phyloP scores from a whole-genome alignment of 2,888 invertebrate species.

The Cheiracanthium punctorium region DNA sequence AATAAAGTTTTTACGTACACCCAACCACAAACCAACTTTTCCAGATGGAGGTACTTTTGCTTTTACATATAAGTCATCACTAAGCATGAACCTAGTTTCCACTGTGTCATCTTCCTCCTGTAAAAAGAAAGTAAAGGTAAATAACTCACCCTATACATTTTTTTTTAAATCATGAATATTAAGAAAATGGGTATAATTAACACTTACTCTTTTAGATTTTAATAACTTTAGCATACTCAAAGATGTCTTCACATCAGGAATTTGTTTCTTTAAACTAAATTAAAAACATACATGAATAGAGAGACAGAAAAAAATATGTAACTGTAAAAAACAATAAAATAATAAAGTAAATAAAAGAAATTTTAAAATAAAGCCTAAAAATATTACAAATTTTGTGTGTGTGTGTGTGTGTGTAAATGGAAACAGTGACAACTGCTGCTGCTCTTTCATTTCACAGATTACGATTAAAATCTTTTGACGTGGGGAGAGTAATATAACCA shows the following conservation, averaged over 20 bases:
- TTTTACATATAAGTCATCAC: conserved; percentile 92
- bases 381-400: too few species aligned
- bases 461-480: too few species aligned
- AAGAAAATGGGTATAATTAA: background rate
- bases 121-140: background rate
- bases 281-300: background rate
- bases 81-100: conserved; percentile 92
- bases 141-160: background rate
- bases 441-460: too few species aligned
- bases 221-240: conserved; percentile 93
- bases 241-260: conserved; percentile 94
- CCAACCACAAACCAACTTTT: conserved; percentile 84
- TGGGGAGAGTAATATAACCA: too few species aligned
- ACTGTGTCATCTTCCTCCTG: conserved; percentile 81
- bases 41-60: conserved; percentile 92
- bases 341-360: background rate
- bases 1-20: conserved; percentile 77
- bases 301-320: background rate
- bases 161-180: background rate
- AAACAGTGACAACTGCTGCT: too few species aligned
- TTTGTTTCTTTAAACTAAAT: conserved; percentile 86
- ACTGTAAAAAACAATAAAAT: too few species aligned
- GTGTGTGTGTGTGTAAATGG: too few species aligned
- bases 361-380: background rate
- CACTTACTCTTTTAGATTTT: conserved; percentile 82